Evolutionary conservation across 2,888 invertebrate species (phyloP).

Genomic region (Xanthia togata): DNA sequence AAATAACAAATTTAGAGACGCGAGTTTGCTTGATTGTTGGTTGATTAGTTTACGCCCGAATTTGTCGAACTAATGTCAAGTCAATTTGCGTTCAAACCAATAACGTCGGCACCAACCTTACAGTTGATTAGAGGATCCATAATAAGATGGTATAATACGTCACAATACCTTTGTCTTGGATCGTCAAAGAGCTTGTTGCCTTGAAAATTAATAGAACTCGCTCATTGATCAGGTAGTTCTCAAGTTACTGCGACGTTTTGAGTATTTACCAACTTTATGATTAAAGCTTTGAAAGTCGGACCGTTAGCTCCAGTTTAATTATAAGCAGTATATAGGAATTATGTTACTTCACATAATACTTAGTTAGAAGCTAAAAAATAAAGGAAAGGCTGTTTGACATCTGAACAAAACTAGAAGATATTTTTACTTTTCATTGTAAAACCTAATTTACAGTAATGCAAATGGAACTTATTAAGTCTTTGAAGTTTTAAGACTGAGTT

Average conservation of each 20-base stretch:
- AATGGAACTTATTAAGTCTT: not conserved
- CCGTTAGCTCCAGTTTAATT: conserved; percentile 23
- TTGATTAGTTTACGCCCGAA: conserved; percentile 70
- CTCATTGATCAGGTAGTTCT: conserved; percentile 43
- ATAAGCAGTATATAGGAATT: not conserved
- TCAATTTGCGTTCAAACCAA: conserved; percentile 61
- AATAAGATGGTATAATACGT: conserved; percentile 48
- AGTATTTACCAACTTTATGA: conserved; percentile 30
- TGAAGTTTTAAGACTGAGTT: not conserved
- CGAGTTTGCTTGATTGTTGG: conserved; percentile 68
- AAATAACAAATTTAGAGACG: conserved; percentile 65
- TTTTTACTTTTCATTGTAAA: not conserved
- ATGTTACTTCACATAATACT: not conserved
- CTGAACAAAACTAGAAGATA: not conserved
- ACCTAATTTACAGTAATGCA: not conserved
- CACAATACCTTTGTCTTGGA: conserved; percentile 41
- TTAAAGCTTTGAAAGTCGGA: conserved; percentile 37
- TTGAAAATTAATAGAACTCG: conserved; percentile 48
- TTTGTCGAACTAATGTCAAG: conserved; percentile 68
- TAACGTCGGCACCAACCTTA: conserved; percentile 43
- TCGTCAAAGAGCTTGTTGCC: conserved; percentile 43
- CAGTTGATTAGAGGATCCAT: conserved; percentile 52
- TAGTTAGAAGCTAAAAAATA: not conserved
- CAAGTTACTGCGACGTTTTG: conserved; percentile 36
- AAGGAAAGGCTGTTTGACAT: not conserved